Evolutionary conservation across 2,888 invertebrate species (phyloP).

Genomic region (Pimpla rufipes): DNA sequence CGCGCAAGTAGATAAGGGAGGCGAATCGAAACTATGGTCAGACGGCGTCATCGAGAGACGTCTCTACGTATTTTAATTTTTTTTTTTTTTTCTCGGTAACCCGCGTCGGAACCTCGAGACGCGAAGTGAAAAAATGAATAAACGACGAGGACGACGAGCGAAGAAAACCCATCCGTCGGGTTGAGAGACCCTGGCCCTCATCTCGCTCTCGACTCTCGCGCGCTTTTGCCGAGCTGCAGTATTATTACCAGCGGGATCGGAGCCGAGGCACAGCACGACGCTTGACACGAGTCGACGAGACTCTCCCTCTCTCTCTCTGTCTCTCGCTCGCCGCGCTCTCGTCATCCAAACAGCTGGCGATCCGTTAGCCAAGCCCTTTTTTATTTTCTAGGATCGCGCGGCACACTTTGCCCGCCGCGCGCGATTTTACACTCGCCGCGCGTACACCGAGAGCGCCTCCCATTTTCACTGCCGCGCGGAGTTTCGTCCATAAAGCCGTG

Average conservation of each 20-base stretch:
- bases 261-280: constrained; percentile 28
- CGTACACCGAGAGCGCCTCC: not conserved
- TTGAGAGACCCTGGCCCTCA: constrained; percentile 61
- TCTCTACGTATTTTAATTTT: too few relatives aligned
- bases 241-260: constrained; percentile 41
- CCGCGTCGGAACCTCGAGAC: not conserved
- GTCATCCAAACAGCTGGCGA: constrained; percentile 70
- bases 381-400: constrained; percentile 68
- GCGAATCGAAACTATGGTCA: constrained; percentile 17
- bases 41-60: constrained; percentile 19
- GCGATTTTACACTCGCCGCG: not conserved
- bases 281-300: constrained; percentile 41
- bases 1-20: constrained; percentile 51
- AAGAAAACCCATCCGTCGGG: constrained; percentile 47
- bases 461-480: not conserved
- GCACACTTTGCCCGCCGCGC: constrained; percentile 49
- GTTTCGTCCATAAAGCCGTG: not conserved
- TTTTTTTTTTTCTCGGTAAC: constrained; percentile 22
- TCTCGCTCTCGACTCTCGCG: constrained; percentile 56
- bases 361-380: constrained; percentile 69
- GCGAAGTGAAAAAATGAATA: constrained; percentile 23
- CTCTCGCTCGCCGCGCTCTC: constrained; percentile 7
- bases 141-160: not conserved
- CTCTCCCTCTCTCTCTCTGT: too few relatives aligned
- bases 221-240: constrained; percentile 29